These are phyloP conservation scores for Hermetia illucens DNA, from an alignment of 1,140 invertebrate species.

Conservation along the genomic window DNA sequence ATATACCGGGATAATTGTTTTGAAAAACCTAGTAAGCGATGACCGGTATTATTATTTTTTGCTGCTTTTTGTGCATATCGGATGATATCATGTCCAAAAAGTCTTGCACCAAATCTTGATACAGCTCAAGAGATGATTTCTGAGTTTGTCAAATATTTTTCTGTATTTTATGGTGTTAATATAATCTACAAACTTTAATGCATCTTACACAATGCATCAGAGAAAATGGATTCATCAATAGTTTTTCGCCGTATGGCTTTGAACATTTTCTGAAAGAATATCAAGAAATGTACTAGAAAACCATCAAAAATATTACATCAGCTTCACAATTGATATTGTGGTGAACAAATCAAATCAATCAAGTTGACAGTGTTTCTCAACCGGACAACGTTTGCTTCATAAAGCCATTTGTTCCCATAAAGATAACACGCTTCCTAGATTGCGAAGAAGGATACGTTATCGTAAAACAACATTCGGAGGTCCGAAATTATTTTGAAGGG, in stretches of 20 bases:
- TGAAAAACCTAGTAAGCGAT: conserved; percentile 18
- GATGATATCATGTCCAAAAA: conserved; percentile 15
- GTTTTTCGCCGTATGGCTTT: conserved; percentile 5
- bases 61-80: conserved; percentile 18
- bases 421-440: too few relatives aligned
- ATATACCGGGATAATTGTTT: conserved; percentile 31
- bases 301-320: too few relatives aligned
- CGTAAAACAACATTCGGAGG: too few relatives aligned
- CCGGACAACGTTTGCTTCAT: too few relatives aligned
- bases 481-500: too few relatives aligned
- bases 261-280: too few relatives aligned
- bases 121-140: conserved; percentile 8
- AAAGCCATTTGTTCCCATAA: too few relatives aligned
- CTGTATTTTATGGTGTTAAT: conserved; percentile 7
- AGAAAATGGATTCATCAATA: conserved; percentile 7
- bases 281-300: too few relatives aligned
- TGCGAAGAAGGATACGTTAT: too few relatives aligned
- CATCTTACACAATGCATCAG: conserved; percentile 11
- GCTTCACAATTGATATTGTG: too few relatives aligned
- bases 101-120: neutral
- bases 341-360: too few relatives aligned
- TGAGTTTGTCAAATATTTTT: conserved; percentile 11
- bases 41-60: conserved; percentile 31
- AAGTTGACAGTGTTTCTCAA: too few relatives aligned
- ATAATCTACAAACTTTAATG: conserved; percentile 14